Percentiles rank a stretch among this genome's conserved stretches.
phyloP scores from a whole-genome alignment of 2,797 vertebrate genomes.

The Pseudomugil tenellus region DNA sequence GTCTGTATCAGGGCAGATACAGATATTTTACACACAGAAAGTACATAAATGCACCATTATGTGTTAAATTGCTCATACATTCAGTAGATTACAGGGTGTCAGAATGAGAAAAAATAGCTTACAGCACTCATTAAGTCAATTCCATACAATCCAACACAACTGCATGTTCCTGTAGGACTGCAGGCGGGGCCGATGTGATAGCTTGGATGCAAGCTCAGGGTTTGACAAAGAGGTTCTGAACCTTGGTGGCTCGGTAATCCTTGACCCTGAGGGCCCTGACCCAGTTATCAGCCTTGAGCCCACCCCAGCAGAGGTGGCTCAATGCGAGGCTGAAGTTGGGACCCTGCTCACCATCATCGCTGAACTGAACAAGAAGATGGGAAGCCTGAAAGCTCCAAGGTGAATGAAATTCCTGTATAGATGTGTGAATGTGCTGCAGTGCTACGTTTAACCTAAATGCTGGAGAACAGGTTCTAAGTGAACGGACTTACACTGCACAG shows the following conservation, averaged over 20 bases:
- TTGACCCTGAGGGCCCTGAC: conserved; percentile 53
- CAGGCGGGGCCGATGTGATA: conserved; percentile 58
- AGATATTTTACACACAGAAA: background rate
- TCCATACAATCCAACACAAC: background rate
- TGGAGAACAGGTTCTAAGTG: conserved; percentile 1
- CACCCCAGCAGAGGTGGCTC: conserved; percentile 65
- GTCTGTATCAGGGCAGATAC: conserved; percentile 26
- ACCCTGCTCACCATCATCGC: conserved; percentile 72
- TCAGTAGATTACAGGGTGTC: too few relatives aligned
- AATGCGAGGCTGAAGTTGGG: conserved; percentile 77
- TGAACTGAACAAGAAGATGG: conserved; percentile 79
- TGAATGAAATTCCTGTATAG: conserved; percentile 27
- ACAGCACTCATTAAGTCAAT: background rate
- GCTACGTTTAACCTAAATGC: background rate
- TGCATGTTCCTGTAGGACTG: conserved; percentile 56
- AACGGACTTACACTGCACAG: background rate
- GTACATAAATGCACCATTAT: background rate
- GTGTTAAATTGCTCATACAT: background rate
- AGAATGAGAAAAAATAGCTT: background rate
- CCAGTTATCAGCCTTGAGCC: conserved; percentile 66
- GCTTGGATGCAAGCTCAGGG: conserved; percentile 54
- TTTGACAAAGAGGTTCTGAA: conserved; percentile 52
- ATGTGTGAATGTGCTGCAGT: background rate
- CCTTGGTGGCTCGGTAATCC: conserved; percentile 15
- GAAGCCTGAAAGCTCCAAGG: conserved; percentile 80